Evolutionary conservation across 2,113 vertebrate genomes (phyloP).

Genomic region (Myotis davidii): DNA sequence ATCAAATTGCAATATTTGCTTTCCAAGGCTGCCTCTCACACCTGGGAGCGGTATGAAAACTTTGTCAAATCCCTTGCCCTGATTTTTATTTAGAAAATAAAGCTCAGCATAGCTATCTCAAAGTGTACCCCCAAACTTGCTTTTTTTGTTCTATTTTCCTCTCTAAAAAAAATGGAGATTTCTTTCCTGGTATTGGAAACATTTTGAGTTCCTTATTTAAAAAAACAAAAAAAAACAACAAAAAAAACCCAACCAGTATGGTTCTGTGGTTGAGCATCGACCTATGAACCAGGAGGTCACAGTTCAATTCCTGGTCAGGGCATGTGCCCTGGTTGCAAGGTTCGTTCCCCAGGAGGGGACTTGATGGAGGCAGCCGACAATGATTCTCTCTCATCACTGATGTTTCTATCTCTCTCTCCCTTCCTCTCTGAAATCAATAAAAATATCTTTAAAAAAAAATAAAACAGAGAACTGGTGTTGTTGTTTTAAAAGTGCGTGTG

Average conservation of each 20-base stretch:
- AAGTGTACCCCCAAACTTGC: neutral
- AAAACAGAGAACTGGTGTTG: too few species aligned
- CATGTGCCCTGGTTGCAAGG: too few species aligned
- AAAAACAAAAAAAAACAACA: neutral
- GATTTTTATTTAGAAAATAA: conserved; percentile 51
- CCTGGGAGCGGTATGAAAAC: neutral
- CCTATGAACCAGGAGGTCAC: too few species aligned
- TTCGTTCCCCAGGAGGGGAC: too few species aligned
- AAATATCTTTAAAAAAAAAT: too few species aligned
- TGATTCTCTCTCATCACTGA: too few species aligned
- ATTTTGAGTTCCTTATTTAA: conserved; percentile 34
- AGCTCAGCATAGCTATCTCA: neutral
- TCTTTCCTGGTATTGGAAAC: neutral
- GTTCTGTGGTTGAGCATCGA: too few species aligned
- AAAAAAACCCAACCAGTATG: too few species aligned
- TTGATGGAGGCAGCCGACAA: too few species aligned
- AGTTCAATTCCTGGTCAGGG: too few species aligned
- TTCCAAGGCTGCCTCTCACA: neutral
- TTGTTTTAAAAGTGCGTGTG: neutral
- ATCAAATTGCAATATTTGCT: neutral
- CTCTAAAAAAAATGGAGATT: conserved; percentile 49
- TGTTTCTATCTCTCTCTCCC: too few species aligned
- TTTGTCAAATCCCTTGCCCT: neutral
- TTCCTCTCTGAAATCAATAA: too few species aligned
- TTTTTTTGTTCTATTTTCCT: conserved; percentile 33